These are phyloP conservation scores for Amorpha juglandis DNA, from an alignment of 2,888 invertebrate genomes.

Conservation along the genomic window DNA sequence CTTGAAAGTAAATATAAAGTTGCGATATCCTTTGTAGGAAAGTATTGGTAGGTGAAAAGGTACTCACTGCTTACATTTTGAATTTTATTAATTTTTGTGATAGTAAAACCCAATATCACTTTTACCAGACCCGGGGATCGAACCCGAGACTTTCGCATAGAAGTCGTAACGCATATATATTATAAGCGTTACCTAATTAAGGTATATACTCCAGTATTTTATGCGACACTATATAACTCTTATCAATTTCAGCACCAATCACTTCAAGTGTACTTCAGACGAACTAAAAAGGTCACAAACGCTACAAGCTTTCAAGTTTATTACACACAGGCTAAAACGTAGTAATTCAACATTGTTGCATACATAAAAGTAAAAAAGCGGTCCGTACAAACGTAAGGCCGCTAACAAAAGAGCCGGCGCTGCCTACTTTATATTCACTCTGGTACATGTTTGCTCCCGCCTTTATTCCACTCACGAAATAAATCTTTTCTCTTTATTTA, in stretches of 20 bases:
- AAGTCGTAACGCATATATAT: no score
- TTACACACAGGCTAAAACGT: slow-evolving; percentile 13
- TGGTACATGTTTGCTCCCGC: slow-evolving; percentile 49
- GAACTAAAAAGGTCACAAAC: background rate
- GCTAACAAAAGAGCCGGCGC: slow-evolving; percentile 22
- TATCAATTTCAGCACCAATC: background rate
- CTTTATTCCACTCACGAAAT: slow-evolving; percentile 68
- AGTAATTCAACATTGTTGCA: slow-evolving; percentile 23
- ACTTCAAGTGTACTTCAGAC: background rate
- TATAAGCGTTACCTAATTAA: no score
- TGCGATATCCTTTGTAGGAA: no score
- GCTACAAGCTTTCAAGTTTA: slow-evolving; percentile 7
- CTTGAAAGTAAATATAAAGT: slow-evolving; percentile 8
- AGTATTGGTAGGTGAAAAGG: no score
- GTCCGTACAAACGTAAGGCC: slow-evolving; percentile 21
- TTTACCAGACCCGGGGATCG: no score
- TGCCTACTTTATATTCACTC: slow-evolving; percentile 58
- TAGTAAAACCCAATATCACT: no score
- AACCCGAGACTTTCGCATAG: no score
- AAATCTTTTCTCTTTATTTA: slow-evolving; percentile 67
- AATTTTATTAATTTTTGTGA: no score
- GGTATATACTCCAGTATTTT: no score
- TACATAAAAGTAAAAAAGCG: slow-evolving; percentile 23
- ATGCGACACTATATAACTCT: no score
- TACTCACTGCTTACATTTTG: no score